These are phyloP conservation scores for Turdus rufiventris DNA, from an alignment of 2,113 vertebrate species.

Conservation along the genomic window DNA sequence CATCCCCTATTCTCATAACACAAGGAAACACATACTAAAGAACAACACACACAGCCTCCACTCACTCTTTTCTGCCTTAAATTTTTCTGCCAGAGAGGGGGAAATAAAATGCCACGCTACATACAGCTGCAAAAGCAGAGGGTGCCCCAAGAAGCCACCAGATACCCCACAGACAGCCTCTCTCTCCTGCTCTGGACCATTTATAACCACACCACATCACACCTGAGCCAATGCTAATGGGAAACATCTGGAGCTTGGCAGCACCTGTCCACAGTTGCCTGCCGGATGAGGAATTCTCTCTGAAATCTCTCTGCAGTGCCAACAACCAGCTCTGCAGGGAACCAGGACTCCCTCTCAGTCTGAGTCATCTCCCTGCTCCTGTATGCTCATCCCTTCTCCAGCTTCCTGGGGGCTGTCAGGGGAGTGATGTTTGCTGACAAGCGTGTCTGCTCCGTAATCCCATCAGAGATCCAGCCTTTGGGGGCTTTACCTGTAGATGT, in stretches of 20 bases:
- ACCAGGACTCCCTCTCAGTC: not conserved
- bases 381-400: not conserved
- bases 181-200: not conserved
- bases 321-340: not conserved
- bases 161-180: not conserved
- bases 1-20: not conserved
- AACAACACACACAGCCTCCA: not conserved
- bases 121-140: conserved; percentile 1
- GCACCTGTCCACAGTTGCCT: not conserved
- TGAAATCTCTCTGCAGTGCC: not conserved
- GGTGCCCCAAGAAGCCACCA: not conserved
- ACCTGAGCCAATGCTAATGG: not conserved
- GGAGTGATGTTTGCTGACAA: not conserved
- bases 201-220: not conserved
- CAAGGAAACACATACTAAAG: not conserved
- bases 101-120: not conserved
- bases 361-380: not conserved
- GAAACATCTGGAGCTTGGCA: not conserved
- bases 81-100: not conserved
- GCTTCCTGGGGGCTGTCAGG: not conserved
- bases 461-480: not conserved
- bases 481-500: not conserved
- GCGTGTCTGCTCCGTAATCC: not conserved
- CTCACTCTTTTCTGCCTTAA: not conserved
- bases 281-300: not conserved